Evolutionary conservation across 1,140 invertebrate genomes (phyloP).

Genomic region (Leptestheria dahalacensis): DNA sequence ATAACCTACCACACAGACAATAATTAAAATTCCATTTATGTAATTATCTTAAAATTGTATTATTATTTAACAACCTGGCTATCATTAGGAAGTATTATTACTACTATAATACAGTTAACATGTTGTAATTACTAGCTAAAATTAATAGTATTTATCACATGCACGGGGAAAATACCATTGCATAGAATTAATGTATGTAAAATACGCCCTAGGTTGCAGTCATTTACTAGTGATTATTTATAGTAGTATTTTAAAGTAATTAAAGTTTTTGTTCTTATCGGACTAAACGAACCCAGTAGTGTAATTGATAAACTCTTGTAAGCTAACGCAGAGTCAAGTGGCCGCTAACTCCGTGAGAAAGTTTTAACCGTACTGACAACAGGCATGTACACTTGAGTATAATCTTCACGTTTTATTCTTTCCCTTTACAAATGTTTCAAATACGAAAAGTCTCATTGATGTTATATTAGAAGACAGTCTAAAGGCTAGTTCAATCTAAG

Average conservation of each 20-base stretch:
- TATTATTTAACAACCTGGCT: background rate
- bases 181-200: no score
- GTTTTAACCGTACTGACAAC: no score
- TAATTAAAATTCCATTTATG: background rate
- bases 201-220: no score
- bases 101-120: background rate
- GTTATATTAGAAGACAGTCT: no score
- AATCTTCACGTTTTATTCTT: background rate
- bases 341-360: background rate
- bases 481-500: no score
- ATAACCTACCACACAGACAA: conserved; percentile 44
- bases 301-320: background rate
- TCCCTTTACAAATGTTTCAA: background rate
- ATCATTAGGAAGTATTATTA: background rate
- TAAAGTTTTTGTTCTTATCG: background rate
- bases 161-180: no score
- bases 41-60: background rate
- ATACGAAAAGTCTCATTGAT: no score
- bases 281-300: background rate
- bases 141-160: no score
- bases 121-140: background rate
- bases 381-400: background rate
- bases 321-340: background rate
- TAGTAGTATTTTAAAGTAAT: background rate
- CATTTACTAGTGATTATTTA: background rate